phyloP scores from a whole-genome alignment of 2,888 invertebrate species.

The Furcula furcula region DNA sequence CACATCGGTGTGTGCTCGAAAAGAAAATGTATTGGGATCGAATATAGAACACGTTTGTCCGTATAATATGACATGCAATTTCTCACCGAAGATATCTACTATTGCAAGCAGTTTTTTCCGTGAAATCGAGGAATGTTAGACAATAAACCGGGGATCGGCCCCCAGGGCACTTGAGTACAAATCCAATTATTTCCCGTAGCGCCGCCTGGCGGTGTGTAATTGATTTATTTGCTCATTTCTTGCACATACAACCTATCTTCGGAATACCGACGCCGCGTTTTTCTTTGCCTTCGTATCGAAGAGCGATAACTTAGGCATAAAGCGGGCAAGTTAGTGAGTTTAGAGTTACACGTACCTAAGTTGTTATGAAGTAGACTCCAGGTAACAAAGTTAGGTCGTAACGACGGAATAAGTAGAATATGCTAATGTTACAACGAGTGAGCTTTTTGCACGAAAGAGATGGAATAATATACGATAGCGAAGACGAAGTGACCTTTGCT shows the following conservation, averaged over 20 bases:
- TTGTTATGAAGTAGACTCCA: slow-evolving; percentile 3
- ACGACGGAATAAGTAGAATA: slow-evolving; percentile 17
- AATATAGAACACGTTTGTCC: slow-evolving; percentile 27
- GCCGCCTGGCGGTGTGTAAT: slow-evolving; percentile 65
- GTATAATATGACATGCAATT: slow-evolving; percentile 25
- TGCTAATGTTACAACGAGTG: slow-evolving; percentile 10
- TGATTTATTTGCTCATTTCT: slow-evolving; percentile 75
- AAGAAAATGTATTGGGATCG: slow-evolving; percentile 8
- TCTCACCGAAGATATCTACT: slow-evolving; percentile 32
- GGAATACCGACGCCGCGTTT: slow-evolving; percentile 36
- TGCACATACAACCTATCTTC: slow-evolving; percentile 49
- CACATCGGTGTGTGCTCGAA: slow-evolving; percentile 4
- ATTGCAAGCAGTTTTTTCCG: slow-evolving; percentile 42
- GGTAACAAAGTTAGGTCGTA: slow-evolving; percentile 9
- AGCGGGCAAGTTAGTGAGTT: slow-evolving; percentile 7
- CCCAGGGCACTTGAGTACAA: slow-evolving; percentile 61
- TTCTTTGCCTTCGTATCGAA: slow-evolving; percentile 26
- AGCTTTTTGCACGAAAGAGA: slow-evolving; percentile 14
- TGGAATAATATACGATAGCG: slow-evolving; percentile 16
- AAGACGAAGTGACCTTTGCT: slow-evolving; percentile 14
- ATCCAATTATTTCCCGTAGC: slow-evolving; percentile 71
- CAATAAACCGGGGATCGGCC: slow-evolving; percentile 62
- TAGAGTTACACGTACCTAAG: background rate
- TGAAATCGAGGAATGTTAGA: slow-evolving; percentile 55
- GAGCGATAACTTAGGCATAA: slow-evolving; percentile 17